Conservation (phyloP, 2,888 invertebrate genomes). For the Tanypteryx hageni region DNA sequence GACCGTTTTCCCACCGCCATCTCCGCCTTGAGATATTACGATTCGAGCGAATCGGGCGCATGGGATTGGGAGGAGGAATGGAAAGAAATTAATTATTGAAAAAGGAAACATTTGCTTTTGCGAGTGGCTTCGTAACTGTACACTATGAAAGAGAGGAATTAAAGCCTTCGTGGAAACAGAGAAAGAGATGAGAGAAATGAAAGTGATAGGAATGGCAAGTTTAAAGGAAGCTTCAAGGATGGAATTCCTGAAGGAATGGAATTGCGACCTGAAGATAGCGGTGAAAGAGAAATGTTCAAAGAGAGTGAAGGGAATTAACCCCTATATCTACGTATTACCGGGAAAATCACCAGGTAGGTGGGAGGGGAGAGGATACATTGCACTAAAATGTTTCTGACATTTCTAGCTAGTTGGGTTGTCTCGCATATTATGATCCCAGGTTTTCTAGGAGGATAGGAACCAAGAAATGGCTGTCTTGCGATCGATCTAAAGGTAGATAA, state of each 20-base stretch:
- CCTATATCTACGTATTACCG: neutral
- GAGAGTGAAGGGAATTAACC: neutral
- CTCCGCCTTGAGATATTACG: conserved; percentile 18
- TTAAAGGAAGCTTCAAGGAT: too few relatives aligned
- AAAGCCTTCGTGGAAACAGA: neutral
- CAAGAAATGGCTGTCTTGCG: too few relatives aligned
- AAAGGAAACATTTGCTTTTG: neutral
- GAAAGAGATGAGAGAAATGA: neutral
- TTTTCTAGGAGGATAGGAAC: too few relatives aligned
- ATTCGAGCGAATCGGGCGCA: neutral
- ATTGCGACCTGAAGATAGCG: neutral
- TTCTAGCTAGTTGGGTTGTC: too few relatives aligned
- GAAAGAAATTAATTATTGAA: neutral
- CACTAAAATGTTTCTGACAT: too few relatives aligned
- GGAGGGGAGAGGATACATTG: too few relatives aligned
- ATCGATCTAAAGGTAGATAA: too few relatives aligned
- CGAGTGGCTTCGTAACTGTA: neutral
- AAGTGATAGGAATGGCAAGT: neutral
- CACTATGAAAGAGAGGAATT: neutral
- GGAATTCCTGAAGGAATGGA: neutral
- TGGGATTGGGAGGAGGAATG: neutral
- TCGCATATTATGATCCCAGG: too few relatives aligned
- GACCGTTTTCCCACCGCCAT: neutral
- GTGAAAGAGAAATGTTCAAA: neutral
- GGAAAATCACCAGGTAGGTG: too few relatives aligned